Conservation (phyloP, 1,140 invertebrate species). For the Pseudomyrmex sp. region DNA sequence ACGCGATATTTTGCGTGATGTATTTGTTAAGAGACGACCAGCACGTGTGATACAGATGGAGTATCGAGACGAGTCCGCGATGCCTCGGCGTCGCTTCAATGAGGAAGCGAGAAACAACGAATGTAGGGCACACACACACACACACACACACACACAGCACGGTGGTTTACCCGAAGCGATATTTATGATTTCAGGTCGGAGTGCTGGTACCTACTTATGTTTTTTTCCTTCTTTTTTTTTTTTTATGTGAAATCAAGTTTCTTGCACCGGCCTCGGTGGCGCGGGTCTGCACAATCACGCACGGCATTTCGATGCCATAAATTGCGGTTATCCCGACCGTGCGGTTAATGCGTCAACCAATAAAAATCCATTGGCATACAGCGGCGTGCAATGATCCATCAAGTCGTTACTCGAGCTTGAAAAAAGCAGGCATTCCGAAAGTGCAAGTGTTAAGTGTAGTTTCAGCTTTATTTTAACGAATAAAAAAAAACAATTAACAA, state of each 20-base stretch:
- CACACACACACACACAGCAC: slow-evolving; percentile 15
- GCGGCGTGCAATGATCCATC: not conserved
- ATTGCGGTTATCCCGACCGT: not conserved
- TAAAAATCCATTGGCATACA: slow-evolving; percentile 37
- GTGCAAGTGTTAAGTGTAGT: slow-evolving; percentile 9
- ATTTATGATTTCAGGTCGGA: slow-evolving; percentile 65
- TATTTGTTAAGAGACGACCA: not conserved
- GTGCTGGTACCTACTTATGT: slow-evolving; percentile 32
- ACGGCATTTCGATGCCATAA: slow-evolving; percentile 25
- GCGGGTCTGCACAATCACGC: slow-evolving; percentile 27
- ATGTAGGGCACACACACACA: slow-evolving; percentile 52
- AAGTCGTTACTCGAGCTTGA: slow-evolving; percentile 13
- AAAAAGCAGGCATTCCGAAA: slow-evolving; percentile 12
- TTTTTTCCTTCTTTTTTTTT: not conserved
- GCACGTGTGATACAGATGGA: not conserved
- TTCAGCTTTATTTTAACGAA: no score
- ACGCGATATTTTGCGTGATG: no score
- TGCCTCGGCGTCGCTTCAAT: slow-evolving; percentile 8
- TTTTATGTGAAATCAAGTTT: slow-evolving; percentile 64
- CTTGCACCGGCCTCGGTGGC: slow-evolving; percentile 30
- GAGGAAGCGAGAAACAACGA: slow-evolving; percentile 29
- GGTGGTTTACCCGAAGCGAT: slow-evolving; percentile 44
- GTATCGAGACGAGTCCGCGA: slow-evolving; percentile 20
- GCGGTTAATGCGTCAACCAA: slow-evolving; percentile 10
- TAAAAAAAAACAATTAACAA: not conserved